A percentile compares a stretch with the other conserved stretches of the same genome.
Conservation (phyloP, 92 coral and sea anemone genomes). For the Epizoanthus stellaris region DNA sequence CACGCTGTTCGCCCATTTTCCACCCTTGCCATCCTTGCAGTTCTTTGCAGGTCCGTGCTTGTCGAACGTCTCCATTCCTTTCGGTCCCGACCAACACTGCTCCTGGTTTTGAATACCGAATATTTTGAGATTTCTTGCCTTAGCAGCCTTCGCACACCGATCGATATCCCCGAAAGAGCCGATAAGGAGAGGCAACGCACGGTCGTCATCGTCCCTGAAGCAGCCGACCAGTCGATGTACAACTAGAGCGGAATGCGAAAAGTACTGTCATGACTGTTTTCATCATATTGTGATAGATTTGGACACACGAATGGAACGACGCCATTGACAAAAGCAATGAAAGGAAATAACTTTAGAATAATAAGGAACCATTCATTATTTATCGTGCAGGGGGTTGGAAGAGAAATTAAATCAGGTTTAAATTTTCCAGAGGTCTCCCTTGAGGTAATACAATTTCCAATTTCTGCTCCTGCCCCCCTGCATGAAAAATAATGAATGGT, state of each 20-base stretch:
- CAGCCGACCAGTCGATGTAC: conserved; percentile 16
- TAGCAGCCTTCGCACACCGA: conserved; percentile 15
- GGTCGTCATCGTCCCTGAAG: conserved; percentile 31
- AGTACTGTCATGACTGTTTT: neutral
- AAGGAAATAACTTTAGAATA: too few relatives aligned
- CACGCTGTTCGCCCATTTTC: neutral
- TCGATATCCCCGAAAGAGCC: conserved; percentile 9
- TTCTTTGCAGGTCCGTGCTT: conserved; percentile 11
- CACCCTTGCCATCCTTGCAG: conserved; percentile 9
- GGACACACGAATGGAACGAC: too few relatives aligned
- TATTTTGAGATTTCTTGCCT: conserved; percentile 5
- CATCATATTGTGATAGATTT: neutral
- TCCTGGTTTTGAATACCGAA: neutral
- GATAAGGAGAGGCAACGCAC: conserved; percentile 8
- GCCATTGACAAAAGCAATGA: too few relatives aligned
- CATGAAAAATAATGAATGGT: too few relatives aligned
- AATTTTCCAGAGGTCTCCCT: too few relatives aligned
- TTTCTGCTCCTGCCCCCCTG: too few relatives aligned
- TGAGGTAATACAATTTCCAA: too few relatives aligned
- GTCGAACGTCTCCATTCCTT: conserved; percentile 25
- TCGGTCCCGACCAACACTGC: conserved; percentile 34
- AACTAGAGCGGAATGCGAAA: neutral
- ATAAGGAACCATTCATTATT: too few relatives aligned
- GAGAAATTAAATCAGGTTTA: too few relatives aligned
- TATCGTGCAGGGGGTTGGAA: too few relatives aligned